A percentile compares a stretch with the other conserved stretches of the same genome.
These are phyloP conservation scores for Paraescarpia echinospica DNA, from an alignment of 1,140 invertebrate species.

Conservation along the genomic window DNA sequence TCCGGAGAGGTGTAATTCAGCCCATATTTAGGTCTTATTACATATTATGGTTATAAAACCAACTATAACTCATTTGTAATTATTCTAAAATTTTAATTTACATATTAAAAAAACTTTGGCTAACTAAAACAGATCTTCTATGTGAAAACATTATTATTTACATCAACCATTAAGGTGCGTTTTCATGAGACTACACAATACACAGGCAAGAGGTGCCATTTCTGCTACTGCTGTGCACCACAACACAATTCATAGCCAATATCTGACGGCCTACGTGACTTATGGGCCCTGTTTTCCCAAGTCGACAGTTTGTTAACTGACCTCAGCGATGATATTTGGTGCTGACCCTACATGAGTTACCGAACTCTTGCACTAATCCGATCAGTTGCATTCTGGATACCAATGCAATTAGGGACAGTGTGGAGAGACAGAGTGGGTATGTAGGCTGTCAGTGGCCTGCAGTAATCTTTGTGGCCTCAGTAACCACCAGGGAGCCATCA, in stretches of 20 bases:
- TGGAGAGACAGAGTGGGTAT: not conserved
- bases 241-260: not conserved
- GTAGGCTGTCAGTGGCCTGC: not conserved
- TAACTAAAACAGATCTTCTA: not conserved
- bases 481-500: not conserved
- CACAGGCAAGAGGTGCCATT: not conserved
- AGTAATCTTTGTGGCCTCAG: not conserved
- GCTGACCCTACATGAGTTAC: not conserved
- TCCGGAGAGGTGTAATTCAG: not conserved
- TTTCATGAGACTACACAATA: not conserved
- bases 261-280: not conserved
- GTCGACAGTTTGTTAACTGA: not conserved
- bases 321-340: not conserved
- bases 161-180: not conserved
- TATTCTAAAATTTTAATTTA: not conserved
- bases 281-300: not conserved
- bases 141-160: not conserved
- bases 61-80: not conserved
- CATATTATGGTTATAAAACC: not conserved
- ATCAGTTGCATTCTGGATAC: constrained; percentile 5
- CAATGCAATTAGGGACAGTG: not conserved
- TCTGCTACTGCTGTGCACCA: not conserved
- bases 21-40: not conserved
- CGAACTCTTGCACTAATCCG: not conserved
- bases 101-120: not conserved